A percentile compares a stretch with the other conserved stretches of the same genome.
Evolutionary conservation across 2,888 invertebrate species (phyloP).

Genomic region (Cancer borealis): DNA sequence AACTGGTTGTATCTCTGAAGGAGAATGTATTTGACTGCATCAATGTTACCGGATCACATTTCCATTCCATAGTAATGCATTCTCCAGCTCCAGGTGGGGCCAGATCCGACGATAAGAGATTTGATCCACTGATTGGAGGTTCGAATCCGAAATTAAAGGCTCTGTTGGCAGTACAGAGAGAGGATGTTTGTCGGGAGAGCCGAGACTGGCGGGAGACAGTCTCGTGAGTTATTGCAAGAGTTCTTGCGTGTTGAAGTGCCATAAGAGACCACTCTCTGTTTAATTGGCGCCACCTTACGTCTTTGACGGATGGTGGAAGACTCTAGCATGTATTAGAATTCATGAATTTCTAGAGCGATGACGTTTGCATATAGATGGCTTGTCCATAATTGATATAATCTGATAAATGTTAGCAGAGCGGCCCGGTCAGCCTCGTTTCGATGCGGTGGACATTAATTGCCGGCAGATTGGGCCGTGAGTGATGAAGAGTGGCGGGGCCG

Average conservation of each 20-base stretch:
- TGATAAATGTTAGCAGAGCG: conserved; percentile 52
- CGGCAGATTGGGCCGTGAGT: conserved; percentile 51
- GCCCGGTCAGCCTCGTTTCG: conserved; percentile 48
- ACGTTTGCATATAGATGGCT: conserved; percentile 62
- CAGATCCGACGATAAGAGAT: conserved; percentile 10
- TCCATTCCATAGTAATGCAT: conserved; percentile 22
- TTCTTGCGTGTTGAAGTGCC: conserved; percentile 48
- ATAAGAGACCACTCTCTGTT: conserved; percentile 33
- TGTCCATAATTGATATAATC: conserved; percentile 63
- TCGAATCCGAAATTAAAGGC: conserved; percentile 12
- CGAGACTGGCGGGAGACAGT: not conserved
- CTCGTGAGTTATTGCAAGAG: conserved; percentile 40
- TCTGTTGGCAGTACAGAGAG: not conserved
- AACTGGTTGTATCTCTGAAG: not conserved
- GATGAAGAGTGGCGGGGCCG: conserved; percentile 46
- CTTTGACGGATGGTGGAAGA: conserved; percentile 44
- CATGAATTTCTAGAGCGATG: conserved; percentile 61
- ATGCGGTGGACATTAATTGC: conserved; percentile 55
- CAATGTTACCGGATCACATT: conserved; percentile 11
- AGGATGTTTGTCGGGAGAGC: not conserved
- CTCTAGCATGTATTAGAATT: conserved; percentile 60
- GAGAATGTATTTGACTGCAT: not conserved
- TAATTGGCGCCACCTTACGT: conserved; percentile 49
- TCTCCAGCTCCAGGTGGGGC: not conserved
- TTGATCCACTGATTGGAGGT: conserved; percentile 31